These are phyloP conservation scores for Poeciliopsis prolifica DNA, from an alignment of 2,113 vertebrate genomes.

Conservation along the genomic window DNA sequence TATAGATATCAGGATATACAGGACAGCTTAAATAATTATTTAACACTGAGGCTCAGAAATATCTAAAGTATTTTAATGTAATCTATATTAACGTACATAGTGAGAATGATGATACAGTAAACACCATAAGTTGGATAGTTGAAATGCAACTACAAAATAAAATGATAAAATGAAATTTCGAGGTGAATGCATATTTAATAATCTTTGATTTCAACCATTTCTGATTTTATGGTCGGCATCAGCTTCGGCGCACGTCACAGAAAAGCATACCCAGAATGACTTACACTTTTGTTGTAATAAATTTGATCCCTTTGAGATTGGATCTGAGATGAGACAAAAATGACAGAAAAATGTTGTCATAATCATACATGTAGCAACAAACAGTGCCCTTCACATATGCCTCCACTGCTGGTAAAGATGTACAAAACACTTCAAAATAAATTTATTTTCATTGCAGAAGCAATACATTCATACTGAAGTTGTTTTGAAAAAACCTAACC, in stretches of 20 bases:
- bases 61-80: slow-evolving; percentile 54
- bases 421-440: neutral
- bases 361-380: neutral
- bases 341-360: slow-evolving; percentile 15
- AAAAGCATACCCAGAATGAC: slow-evolving; percentile 12
- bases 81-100: slow-evolving; percentile 48
- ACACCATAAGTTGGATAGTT: slow-evolving; percentile 45
- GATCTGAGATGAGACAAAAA: slow-evolving; percentile 1
- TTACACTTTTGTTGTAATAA: slow-evolving; percentile 1
- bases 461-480: neutral
- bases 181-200: slow-evolving; percentile 17
- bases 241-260: slow-evolving; percentile 29
- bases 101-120: slow-evolving; percentile 51
- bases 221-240: slow-evolving; percentile 15
- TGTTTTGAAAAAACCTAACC: neutral
- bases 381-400: neutral
- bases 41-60: slow-evolving; percentile 52
- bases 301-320: slow-evolving; percentile 7
- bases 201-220: slow-evolving; percentile 8
- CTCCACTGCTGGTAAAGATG: neutral
- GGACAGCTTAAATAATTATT: slow-evolving; percentile 49
- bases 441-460: neutral
- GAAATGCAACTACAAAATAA: slow-evolving; percentile 41
- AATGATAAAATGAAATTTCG: slow-evolving; percentile 20
- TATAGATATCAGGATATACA: slow-evolving; percentile 58